A percentile compares a stretch with the other conserved stretches of the same genome.
These are phyloP conservation scores for Archaeoteleia sp. DNA, from an alignment of 2,888 invertebrate species.

Conservation along the genomic window DNA sequence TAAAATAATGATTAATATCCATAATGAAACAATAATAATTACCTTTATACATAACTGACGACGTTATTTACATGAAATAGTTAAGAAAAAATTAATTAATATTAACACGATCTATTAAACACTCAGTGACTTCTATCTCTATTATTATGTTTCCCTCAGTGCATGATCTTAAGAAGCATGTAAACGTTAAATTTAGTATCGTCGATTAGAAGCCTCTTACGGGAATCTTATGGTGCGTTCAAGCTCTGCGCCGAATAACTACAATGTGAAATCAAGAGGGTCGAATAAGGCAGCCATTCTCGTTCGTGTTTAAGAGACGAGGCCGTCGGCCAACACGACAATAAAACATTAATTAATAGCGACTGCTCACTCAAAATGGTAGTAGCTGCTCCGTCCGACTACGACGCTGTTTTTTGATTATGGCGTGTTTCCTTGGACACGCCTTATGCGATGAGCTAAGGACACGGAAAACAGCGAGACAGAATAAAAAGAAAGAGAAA, in stretches of 20 bases:
- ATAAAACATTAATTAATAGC: constrained; percentile 72
- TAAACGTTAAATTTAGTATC: constrained; percentile 59
- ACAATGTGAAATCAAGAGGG: constrained; percentile 59
- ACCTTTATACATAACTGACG: no score
- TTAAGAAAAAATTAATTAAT: no score
- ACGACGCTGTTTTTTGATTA: constrained; percentile 48
- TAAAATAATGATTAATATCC: no score
- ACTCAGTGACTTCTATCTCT: no score
- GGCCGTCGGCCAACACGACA: constrained; percentile 60
- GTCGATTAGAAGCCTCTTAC: constrained; percentile 68
- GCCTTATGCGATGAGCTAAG: constrained; percentile 40
- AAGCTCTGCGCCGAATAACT: constrained; percentile 58
- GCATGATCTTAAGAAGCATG: no score
- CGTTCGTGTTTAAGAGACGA: constrained; percentile 20
- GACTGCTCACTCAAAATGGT: constrained; percentile 62
- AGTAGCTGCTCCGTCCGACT: constrained; percentile 46
- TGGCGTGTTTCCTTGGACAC: constrained; percentile 50
- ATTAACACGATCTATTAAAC: no score
- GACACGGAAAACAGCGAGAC: constrained; percentile 2
- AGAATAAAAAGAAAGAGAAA: constrained; percentile 16
- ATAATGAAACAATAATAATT: no score
- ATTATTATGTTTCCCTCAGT: no score
- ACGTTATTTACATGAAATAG: no score
- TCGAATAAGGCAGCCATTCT: constrained; percentile 31
- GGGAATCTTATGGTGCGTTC: constrained; percentile 57